A percentile compares a stretch with the other conserved stretches of the same genome.
phyloP scores from a whole-genome alignment of 2,797 vertebrate species.

The Bovichtus diacanthus region DNA sequence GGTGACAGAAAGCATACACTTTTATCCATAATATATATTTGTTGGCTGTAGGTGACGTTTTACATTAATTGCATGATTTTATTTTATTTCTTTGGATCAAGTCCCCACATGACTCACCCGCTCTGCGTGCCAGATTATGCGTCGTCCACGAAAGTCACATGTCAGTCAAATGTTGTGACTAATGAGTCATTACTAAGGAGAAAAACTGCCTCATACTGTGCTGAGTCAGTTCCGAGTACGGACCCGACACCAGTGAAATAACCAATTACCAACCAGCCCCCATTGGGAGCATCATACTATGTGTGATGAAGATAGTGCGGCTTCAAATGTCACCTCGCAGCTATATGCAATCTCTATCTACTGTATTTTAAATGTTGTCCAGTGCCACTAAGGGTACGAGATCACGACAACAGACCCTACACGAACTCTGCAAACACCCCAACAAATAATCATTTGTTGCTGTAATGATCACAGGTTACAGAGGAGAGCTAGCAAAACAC shows the following conservation, averaged over 20 bases:
- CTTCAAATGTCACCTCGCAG: conserved; percentile 17
- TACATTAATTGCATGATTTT: not conserved
- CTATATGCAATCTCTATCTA: not conserved
- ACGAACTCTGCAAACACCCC: not conserved
- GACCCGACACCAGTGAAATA: conserved; percentile 32
- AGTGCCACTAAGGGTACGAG: not conserved
- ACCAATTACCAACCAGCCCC: conserved; percentile 5
- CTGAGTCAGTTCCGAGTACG: conserved; percentile 16
- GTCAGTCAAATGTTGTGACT: conserved; percentile 46
- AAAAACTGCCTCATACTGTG: conserved; percentile 22
- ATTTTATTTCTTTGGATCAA: conserved; percentile 15
- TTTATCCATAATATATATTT: not conserved
- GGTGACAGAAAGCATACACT: not conserved
- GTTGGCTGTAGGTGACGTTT: not conserved
- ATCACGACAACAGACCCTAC: not conserved
- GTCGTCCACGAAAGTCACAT: conserved; percentile 31
- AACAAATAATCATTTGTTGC: not conserved
- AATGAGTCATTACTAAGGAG: conserved; percentile 20
- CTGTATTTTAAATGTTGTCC: not conserved
- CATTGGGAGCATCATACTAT: not conserved
- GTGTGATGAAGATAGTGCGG: conserved; percentile 6
- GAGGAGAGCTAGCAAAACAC: not conserved
- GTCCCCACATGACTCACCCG: conserved; percentile 36
- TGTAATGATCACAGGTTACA: conserved; percentile 13
- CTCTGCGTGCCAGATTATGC: conserved; percentile 32